Percentiles rank a stretch among this genome's conserved stretches.
Evolutionary conservation across 1,140 invertebrate genomes (phyloP).

Genomic region (Panulirus ornatus): DNA sequence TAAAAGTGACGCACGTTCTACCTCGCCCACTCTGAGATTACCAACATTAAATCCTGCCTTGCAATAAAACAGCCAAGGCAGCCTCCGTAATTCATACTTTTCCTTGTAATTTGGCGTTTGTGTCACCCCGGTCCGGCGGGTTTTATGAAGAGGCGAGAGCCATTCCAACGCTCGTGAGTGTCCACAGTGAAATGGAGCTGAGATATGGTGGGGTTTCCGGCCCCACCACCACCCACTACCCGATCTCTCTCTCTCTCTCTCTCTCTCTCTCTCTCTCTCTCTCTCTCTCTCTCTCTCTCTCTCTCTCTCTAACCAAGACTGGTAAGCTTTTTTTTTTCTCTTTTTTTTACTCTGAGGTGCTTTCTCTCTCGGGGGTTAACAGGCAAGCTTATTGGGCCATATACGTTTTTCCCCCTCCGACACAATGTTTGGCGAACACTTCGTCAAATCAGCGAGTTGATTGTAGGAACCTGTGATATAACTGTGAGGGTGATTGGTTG

Average conservation of each 20-base stretch:
- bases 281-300: neutral
- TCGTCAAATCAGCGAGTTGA: too few relatives aligned
- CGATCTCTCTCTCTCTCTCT: neutral
- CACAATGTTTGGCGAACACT: too few relatives aligned
- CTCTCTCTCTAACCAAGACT: neutral
- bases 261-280: neutral
- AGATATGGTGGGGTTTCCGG: neutral
- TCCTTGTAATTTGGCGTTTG: slow-evolving; percentile 52
- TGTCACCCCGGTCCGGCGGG: slow-evolving; percentile 33
- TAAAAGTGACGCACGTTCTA: neutral
- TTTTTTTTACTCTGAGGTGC: neutral
- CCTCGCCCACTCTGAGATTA: slow-evolving; percentile 14
- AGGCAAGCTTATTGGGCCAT: neutral
- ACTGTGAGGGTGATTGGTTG: too few relatives aligned
- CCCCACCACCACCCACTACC: neutral
- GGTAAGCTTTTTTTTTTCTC: neutral
- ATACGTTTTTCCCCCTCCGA: neutral
- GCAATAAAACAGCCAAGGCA: slow-evolving; percentile 33
- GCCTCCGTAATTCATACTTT: slow-evolving; percentile 40
- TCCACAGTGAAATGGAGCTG: neutral
- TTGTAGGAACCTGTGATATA: too few relatives aligned
- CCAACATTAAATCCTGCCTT: slow-evolving; percentile 37
- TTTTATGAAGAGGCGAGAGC: slow-evolving; percentile 47
- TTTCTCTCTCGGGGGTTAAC: too few relatives aligned
- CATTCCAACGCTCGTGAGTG: neutral